Conservation (phyloP, 2,888 invertebrate genomes). For the Theodoxus fluviatilis region DNA sequence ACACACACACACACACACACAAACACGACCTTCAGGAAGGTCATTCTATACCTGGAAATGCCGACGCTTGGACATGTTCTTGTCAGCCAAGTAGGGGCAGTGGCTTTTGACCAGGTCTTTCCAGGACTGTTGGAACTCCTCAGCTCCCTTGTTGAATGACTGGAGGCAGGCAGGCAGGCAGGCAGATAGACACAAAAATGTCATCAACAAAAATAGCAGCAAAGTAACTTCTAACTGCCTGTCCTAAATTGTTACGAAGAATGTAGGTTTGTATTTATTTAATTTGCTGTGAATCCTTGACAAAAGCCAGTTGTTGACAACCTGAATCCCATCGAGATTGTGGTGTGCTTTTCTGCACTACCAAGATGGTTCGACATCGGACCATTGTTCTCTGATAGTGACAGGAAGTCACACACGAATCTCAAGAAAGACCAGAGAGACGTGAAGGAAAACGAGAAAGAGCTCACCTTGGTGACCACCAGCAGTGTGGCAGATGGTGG, state of each 20-base stretch:
- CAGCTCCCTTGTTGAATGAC: conserved; percentile 48
- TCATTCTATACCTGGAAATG: conserved; percentile 52
- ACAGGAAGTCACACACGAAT: conserved; percentile 52
- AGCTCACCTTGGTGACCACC: conserved; percentile 50
- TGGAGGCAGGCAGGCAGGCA: conserved; percentile 61
- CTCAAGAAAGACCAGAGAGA: conserved; percentile 46
- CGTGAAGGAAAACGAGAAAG: conserved; percentile 54
- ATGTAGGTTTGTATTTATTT: neutral
- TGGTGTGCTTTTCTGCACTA: conserved; percentile 61
- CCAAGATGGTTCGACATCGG: conserved; percentile 61
- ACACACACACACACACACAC: no score
- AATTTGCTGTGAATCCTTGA: conserved; percentile 36
- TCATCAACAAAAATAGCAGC: no score
- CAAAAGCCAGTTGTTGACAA: conserved; percentile 61
- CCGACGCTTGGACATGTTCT: conserved; percentile 54
- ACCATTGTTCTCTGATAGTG: conserved; percentile 35
- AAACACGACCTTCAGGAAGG: no score
- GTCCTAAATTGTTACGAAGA: neutral
- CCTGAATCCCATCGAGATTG: conserved; percentile 62
- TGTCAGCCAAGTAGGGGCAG: conserved; percentile 59
- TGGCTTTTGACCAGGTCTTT: conserved; percentile 54
- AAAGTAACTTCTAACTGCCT: neutral
- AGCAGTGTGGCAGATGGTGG: conserved; percentile 51
- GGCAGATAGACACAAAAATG: no score
- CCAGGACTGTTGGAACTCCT: conserved; percentile 47